Percentiles rank a stretch among this genome's conserved stretches.
These are phyloP conservation scores for Torymus texanus DNA, from an alignment of 2,888 invertebrate genomes.

Conservation along the genomic window DNA sequence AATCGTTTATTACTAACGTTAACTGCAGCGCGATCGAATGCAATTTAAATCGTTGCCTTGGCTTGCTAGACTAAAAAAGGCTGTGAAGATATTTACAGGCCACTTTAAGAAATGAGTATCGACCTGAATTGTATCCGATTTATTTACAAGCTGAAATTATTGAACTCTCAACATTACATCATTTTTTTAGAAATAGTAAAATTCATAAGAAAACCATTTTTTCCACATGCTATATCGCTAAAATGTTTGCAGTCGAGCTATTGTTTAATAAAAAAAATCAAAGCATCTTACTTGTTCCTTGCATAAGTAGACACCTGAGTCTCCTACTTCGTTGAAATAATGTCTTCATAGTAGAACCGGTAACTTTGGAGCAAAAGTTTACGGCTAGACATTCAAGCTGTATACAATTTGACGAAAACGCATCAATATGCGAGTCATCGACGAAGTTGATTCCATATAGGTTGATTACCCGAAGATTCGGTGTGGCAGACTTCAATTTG, in stretches of 20 bases:
- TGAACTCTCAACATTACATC: no score
- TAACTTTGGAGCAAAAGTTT: constrained; percentile 97
- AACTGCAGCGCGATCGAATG: no score
- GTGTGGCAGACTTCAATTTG: constrained; percentile 97
- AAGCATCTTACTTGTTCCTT: constrained; percentile 89
- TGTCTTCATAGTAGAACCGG: constrained; percentile 95
- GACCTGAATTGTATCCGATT: no score
- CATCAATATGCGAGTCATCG: constrained; percentile 99
- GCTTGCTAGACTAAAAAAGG: no score
- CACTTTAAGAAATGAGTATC: no score
- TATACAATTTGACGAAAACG: constrained; percentile 97
- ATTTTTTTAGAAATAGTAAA: no score
- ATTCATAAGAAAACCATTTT: no score
- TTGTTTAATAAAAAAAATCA: not conserved
- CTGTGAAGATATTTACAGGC: no score
- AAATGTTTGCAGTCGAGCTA: not conserved
- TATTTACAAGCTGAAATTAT: no score
- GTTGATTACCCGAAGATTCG: constrained; percentile 97
- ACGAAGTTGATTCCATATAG: constrained; percentile 98
- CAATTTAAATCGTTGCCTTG: no score
- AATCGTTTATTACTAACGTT: no score
- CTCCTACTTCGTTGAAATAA: constrained; percentile 95
- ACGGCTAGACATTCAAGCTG: constrained; percentile 98
- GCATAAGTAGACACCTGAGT: constrained; percentile 93
- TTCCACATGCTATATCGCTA: no score